phyloP scores from a whole-genome alignment of 2,888 invertebrate genomes.

The Hoplodrina blanda region DNA sequence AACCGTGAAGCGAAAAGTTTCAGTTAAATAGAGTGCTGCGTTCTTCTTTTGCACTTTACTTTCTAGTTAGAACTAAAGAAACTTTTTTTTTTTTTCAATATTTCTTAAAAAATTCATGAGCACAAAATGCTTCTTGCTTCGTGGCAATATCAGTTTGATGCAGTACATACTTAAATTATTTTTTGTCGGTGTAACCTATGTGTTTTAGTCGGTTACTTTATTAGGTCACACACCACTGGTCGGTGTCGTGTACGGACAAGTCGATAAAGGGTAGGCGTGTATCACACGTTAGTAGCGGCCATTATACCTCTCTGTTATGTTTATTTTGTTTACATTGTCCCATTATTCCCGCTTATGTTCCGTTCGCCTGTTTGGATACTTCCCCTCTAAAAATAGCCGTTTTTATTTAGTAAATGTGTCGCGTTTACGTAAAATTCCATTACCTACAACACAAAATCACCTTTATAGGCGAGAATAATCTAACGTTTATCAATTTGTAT shows the following conservation, averaged over 20 bases:
- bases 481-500: constrained; percentile 43
- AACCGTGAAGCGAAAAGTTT: constrained; percentile 80
- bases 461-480: constrained; percentile 16
- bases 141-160: constrained; percentile 30
- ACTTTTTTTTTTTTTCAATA: constrained; percentile 9
- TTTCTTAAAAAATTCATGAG: constrained; percentile 24
- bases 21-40: constrained; percentile 68
- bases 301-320: constrained; percentile 73
- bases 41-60: constrained; percentile 65
- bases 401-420: constrained; percentile 68
- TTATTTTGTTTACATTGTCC: constrained; percentile 77
- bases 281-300: constrained; percentile 71
- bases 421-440: constrained; percentile 62
- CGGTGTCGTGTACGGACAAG: constrained; percentile 69
- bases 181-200: constrained; percentile 53
- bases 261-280: constrained; percentile 79
- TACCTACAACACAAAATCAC: constrained; percentile 30
- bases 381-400: constrained; percentile 70
- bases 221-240: constrained; percentile 77
- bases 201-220: constrained; percentile 73
- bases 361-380: constrained; percentile 69
- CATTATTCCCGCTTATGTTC: constrained; percentile 74
- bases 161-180: constrained; percentile 32
- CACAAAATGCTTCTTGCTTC: constrained; percentile 18
- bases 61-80: constrained; percentile 45